phyloP scores from a whole-genome alignment of 2,113 vertebrate species.

The Plotosus lineatus region DNA sequence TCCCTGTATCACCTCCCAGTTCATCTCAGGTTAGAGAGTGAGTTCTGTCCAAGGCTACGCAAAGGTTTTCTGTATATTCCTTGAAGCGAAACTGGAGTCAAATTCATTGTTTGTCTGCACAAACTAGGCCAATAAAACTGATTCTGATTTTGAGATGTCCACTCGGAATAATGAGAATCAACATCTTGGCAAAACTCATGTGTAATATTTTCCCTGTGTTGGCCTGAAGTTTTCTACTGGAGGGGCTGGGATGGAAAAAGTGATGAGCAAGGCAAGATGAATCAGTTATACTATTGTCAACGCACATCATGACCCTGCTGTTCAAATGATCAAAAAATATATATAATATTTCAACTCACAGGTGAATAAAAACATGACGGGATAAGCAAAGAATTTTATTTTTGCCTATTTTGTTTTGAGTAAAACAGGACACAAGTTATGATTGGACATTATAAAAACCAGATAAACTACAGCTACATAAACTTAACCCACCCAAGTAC shows the following conservation, averaged over 20 bases:
- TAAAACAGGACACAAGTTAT: background rate
- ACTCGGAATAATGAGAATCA: background rate
- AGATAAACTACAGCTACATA: background rate
- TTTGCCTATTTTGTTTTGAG: background rate
- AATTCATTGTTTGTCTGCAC: too few species aligned
- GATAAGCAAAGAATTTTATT: background rate
- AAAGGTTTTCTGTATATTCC: too few species aligned
- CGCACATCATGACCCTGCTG: background rate
- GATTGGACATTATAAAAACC: background rate
- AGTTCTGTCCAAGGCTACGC: too few species aligned
- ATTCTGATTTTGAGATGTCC: too few species aligned
- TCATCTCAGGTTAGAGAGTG: background rate
- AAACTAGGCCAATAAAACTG: too few species aligned
- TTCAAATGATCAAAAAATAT: background rate
- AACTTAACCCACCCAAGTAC: background rate
- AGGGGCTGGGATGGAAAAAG: background rate
- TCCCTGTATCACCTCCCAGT: background rate
- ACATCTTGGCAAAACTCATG: background rate
- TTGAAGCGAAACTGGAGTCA: too few species aligned
- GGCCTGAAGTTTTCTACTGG: background rate
- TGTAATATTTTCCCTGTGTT: background rate
- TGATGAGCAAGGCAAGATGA: background rate
- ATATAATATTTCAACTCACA: too few species aligned
- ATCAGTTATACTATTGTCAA: background rate
- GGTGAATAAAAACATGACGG: too few species aligned